Evolutionary conservation across 2,113 vertebrate species (phyloP), one percentile per base, ranked within the genome.

Genomic region (Oncorhynchus nerka): DNA sequence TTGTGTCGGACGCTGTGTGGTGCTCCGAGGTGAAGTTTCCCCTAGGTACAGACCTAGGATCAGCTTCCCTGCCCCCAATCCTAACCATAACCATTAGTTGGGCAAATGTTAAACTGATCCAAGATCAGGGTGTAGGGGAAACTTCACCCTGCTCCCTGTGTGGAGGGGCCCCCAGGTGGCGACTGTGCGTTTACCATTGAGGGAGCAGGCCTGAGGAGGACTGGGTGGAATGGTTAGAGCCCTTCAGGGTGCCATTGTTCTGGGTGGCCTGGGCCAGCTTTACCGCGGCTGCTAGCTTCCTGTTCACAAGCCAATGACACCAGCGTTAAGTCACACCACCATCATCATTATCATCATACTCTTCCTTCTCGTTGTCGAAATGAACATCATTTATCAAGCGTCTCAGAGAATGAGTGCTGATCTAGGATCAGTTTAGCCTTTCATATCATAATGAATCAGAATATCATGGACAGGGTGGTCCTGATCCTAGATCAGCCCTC

Each of bases 211-310:
- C 96, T 0, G 96, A 95, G 13, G 94, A 88, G 80, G 98, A 96
- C 51, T 55, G 51, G 51, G 4, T 7, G 89, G 94, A 94, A 8
- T 92, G 92, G 89, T 94, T 97, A 0, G 96, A 96, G 32, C 93
- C 97, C 94, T 99, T 99, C 78, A 98, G 93, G 69, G 96, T 98
- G 85, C 98, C 97, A 84, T 97, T 99, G 91, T 95, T 95, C 86
- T 97, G 97, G 24, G 95, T 95, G 83, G 96, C 94, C 89, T 99
- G 98, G 77, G 95, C 96, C 93, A 99, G 96, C 89, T 99, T 99
- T 91, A 96, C 93, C 5, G 96, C 97, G 87, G 98, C 96, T 83
- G 96, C 97, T 91, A 98, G 95, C 94, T 99, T 99, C 94, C 98
- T 99, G 94, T 92, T 87, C 91, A 93, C 39, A 45, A 45, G 39